These are phyloP conservation scores for Myotis findleyi DNA, from an alignment of 2,797 vertebrate species.

Conservation along the genomic window DNA sequence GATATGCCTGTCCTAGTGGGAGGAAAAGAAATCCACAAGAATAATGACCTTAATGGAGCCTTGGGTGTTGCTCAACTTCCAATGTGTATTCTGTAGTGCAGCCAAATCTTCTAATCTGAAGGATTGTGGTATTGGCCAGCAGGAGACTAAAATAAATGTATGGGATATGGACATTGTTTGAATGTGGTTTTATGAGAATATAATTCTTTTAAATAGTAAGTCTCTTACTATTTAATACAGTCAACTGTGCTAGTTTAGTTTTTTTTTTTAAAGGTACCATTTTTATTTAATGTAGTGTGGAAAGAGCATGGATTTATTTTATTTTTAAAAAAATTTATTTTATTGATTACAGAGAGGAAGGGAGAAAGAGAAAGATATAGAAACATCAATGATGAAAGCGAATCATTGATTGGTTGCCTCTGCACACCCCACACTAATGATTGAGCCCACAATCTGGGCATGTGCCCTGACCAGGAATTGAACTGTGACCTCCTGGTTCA, in stretches of 20 bases:
- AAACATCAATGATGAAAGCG: no score
- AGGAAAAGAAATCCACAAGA: constrained; percentile 78
- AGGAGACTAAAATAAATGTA: constrained; percentile 50
- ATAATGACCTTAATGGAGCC: constrained; percentile 72
- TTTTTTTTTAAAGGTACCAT: neutral
- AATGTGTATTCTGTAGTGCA: constrained; percentile 67
- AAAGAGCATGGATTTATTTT: neutral
- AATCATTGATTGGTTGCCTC: no score
- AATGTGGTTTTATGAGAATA: constrained; percentile 55
- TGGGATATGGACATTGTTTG: constrained; percentile 31
- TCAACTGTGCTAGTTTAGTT: neutral
- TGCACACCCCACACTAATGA: no score
- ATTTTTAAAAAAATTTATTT: no score
- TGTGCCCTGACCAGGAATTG: no score
- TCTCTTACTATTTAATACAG: neutral
- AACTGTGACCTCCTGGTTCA: no score
- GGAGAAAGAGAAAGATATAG: no score
- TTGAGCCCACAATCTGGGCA: no score
- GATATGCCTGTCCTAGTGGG: constrained; percentile 70
- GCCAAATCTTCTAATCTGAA: constrained; percentile 70
- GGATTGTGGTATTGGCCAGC: constrained; percentile 32
- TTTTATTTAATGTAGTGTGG: constrained; percentile 9
- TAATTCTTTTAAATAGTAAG: constrained; percentile 52
- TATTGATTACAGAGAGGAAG: no score
- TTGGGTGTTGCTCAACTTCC: constrained; percentile 70